phyloP scores from a whole-genome alignment of 2,113 vertebrate species.

The Apteryx owenii region DNA sequence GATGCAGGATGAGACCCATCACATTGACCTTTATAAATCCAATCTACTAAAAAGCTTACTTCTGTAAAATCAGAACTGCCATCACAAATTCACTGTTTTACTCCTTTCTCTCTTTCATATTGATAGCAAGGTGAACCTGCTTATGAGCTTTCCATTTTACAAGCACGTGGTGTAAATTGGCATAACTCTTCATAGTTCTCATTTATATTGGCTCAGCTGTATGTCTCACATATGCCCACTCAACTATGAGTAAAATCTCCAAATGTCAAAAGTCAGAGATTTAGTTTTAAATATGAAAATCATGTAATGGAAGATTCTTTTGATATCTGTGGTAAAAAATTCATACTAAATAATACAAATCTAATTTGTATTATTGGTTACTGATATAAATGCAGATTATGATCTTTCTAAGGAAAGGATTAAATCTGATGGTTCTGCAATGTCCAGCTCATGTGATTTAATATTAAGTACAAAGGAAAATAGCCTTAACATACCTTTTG shows the following conservation, averaged over 20 bases:
- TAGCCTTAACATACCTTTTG: not conserved
- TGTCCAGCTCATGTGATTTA: not conserved
- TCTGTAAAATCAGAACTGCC: not conserved
- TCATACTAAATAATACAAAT: not conserved
- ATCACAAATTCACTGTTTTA: not conserved
- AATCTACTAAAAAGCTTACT: not conserved
- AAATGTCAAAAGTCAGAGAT: constrained; percentile 32
- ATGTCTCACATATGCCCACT: constrained; percentile 48
- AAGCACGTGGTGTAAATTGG: constrained; percentile 59
- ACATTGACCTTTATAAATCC: not conserved
- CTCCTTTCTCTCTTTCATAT: not conserved
- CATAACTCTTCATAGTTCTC: constrained; percentile 6
- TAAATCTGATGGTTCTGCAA: not conserved
- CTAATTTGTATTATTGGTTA: not conserved
- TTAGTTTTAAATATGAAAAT: constrained; percentile 25
- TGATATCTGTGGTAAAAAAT: not conserved
- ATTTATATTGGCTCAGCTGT: constrained; percentile 31
- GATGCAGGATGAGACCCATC: not conserved
- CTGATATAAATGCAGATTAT: not conserved
- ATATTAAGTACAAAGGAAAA: not conserved
- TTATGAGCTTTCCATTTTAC: constrained; percentile 8
- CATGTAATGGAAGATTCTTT: not conserved
- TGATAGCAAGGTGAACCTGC: not conserved
- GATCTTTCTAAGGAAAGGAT: not conserved
- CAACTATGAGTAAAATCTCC: constrained; percentile 32